phyloP scores from a whole-genome alignment of 2,113 vertebrate genomes.

The Trichechus manatus region DNA sequence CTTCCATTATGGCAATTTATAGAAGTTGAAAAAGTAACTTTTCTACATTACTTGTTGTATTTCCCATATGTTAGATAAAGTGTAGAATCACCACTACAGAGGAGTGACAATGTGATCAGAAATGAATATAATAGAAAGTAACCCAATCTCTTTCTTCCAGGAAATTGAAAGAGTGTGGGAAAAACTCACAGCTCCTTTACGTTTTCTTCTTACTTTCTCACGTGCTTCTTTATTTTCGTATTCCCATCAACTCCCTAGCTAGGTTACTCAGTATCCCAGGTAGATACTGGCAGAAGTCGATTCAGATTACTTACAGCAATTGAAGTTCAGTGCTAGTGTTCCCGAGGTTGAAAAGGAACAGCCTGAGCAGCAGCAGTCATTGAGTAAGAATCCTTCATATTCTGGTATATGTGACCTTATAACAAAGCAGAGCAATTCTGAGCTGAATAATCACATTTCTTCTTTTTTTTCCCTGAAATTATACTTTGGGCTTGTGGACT shows the following conservation, averaged over 20 bases:
- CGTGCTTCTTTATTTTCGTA: background rate
- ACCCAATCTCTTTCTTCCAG: background rate
- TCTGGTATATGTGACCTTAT: background rate
- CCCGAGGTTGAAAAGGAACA: background rate
- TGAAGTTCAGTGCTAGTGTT: background rate
- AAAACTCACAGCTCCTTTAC: background rate
- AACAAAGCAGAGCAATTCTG: background rate
- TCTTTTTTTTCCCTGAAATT: background rate
- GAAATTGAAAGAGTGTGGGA: background rate
- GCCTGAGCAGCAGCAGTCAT: accelerated
- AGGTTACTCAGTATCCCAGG: background rate
- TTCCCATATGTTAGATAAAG: background rate
- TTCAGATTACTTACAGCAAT: background rate
- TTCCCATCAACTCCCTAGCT: background rate
- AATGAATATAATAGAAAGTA: background rate
- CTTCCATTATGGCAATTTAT: background rate
- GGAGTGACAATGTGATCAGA: background rate
- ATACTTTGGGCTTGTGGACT: background rate
- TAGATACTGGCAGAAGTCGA: background rate
- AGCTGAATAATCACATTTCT: background rate
- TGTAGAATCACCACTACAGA: background rate
- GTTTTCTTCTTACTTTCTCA: background rate
- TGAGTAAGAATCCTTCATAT: background rate
- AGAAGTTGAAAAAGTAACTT: background rate
- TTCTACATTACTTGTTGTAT: background rate